These are phyloP conservation scores for Epistrophella euchroma DNA, from an alignment of 2,888 invertebrate species.

Conservation along the genomic window DNA sequence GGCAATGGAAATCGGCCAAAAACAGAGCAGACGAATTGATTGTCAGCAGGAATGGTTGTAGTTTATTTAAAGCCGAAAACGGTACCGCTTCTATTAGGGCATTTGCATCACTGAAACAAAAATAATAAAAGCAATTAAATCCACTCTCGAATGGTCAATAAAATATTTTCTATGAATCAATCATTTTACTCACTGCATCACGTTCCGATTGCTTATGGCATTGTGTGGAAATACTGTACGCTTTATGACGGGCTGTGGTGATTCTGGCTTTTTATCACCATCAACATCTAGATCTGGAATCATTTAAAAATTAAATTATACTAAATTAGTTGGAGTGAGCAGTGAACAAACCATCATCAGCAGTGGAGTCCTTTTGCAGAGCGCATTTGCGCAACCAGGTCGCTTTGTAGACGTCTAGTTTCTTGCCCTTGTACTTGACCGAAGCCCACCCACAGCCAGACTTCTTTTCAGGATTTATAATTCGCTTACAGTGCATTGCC, in stretches of 20 bases:
- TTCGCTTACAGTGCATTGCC: constrained; percentile 96
- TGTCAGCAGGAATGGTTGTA: constrained; percentile 96
- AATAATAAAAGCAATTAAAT: constrained; percentile 25
- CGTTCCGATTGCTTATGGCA: constrained; percentile 89
- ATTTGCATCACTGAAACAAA: constrained; percentile 91
- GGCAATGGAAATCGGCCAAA: constrained; percentile 96
- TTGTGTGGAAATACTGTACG: constrained; percentile 90
- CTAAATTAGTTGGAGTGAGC: background rate
- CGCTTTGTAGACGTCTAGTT: constrained; percentile 94
- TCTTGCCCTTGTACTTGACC: constrained; percentile 93
- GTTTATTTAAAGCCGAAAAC: constrained; percentile 93
- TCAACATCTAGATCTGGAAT: constrained; percentile 86
- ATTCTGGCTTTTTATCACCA: constrained; percentile 86
- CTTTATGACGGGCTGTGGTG: constrained; percentile 86
- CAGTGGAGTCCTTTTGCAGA: constrained; percentile 85
- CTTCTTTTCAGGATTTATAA: constrained; percentile 95
- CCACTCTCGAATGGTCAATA: background rate
- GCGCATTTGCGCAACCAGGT: constrained; percentile 91
- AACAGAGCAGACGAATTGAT: constrained; percentile 94
- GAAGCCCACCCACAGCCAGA: constrained; percentile 98
- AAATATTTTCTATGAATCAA: constrained; percentile 21
- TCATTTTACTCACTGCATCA: constrained; percentile 88
- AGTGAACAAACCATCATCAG: constrained; percentile 79
- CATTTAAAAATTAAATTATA: background rate
- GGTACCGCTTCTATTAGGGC: constrained; percentile 95